These are phyloP conservation scores for Ariopsis seemanni DNA, from an alignment of 2,113 vertebrate species.

Conservation along the genomic window DNA sequence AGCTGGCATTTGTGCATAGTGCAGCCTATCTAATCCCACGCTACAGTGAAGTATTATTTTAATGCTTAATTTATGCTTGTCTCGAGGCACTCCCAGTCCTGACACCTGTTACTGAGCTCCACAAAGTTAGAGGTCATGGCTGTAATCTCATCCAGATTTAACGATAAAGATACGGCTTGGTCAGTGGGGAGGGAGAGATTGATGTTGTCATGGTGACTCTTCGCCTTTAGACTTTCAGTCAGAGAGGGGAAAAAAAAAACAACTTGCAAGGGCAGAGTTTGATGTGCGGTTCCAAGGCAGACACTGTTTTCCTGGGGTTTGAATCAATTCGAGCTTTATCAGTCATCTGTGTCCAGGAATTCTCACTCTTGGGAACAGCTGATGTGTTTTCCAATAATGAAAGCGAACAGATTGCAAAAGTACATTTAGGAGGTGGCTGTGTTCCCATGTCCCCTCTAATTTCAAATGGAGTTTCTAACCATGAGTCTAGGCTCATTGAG, in stretches of 20 bases:
- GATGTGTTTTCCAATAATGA: conserved; percentile 81
- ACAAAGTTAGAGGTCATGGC: conserved; percentile 71
- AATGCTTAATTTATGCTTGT: conserved; percentile 40
- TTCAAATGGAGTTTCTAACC: conserved; percentile 62
- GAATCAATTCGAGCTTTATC: conserved; percentile 82
- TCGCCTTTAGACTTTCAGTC: conserved; percentile 64
- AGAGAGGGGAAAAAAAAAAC: conserved; percentile 47
- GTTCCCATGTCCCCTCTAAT: conserved; percentile 67
- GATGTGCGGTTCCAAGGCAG: conserved; percentile 72
- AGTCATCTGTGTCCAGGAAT: conserved; percentile 75
- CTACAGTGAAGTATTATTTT: conserved; percentile 26
- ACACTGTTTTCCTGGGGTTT: conserved; percentile 69
- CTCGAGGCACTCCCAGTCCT: conserved; percentile 38
- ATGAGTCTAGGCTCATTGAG: conserved; percentile 36
- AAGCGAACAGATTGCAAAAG: conserved; percentile 74
- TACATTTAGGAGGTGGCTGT: conserved; percentile 71
- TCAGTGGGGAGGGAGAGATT: conserved; percentile 68
- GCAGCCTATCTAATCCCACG: conserved; percentile 43
- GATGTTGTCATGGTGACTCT: conserved; percentile 72
- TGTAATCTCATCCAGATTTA: conserved; percentile 74
- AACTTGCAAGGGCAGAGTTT: conserved; percentile 66
- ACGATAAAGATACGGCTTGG: conserved; percentile 60
- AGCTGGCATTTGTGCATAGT: conserved; percentile 38
- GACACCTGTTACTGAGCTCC: conserved; percentile 61
- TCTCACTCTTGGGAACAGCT: conserved; percentile 66